Base-by-base conservation (phyloP, 1,140 invertebrate species). In the Paraescarpia echinospica region DNA sequence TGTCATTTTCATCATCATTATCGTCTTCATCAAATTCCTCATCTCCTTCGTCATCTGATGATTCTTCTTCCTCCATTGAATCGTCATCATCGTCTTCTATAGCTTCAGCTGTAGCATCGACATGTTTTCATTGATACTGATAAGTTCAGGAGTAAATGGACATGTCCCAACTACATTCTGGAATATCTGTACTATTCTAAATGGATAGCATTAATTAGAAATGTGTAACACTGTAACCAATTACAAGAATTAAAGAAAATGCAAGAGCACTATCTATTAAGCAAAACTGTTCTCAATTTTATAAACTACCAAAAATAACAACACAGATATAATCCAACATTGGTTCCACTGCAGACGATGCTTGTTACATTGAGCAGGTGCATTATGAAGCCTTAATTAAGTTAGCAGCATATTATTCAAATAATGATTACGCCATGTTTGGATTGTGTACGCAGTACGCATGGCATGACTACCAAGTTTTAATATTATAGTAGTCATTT, bases 21-120 rank as follows among this genome's bases (percentile, higher is more conserved):
- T 90, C 89, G 14, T 90, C 90, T 90, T 35, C 90, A 90, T 90
- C 90, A 90, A 34, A 35, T 41, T 90, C 90, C 90, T 31, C 35
- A 77, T 77, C 59, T 77, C 8, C 59, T 12, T 77, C 59, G 22
- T 77, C 59, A 77, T 77, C 59, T 77, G 59, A 77, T 77, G 59
- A 14, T 77, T 77, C 59, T 77, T 77, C 59, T 27, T 77, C 59
- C 59, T 77, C 59, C 59, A 77, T 27, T 6, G 59, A 77, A 77
- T 77, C 27, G 22, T 77, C 59, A 12, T 77, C 59, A 22, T 12
- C 9, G 22, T 77, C 59, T 22, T 77, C 59, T 0, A 14, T 18
- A 12, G 59, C 4, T 41, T 41, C 59, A 77, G 2, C 59, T 22
- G 59, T 18, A 22, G 59, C 59, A 77, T 2, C 59, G 22, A 77